Conservation (phyloP, 2,113 vertebrate species). For the Pelecanus crispus region DNA sequence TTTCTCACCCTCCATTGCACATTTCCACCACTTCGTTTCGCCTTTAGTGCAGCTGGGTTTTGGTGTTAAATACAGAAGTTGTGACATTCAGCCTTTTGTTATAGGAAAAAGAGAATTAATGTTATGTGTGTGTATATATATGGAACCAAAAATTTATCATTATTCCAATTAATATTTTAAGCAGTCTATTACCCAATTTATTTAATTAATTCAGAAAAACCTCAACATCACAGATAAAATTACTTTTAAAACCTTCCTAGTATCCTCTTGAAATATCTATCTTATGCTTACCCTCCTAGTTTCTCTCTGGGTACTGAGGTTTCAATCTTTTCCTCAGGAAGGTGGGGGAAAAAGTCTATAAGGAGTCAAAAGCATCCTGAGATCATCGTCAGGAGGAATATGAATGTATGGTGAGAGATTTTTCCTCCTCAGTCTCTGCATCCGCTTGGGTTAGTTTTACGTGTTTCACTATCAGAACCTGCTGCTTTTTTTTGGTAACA, state of each 20-base stretch:
- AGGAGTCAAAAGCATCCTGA: background rate
- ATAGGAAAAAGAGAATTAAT: background rate
- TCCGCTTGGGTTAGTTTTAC: background rate
- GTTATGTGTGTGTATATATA: background rate
- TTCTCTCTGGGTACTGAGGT: background rate
- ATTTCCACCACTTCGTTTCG: background rate
- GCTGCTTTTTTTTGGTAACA: background rate
- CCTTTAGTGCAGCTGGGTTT: background rate
- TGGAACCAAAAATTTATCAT: background rate
- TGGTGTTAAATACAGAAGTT: background rate
- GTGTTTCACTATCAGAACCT: background rate
- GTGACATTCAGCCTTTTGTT: background rate
- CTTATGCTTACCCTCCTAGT: background rate
- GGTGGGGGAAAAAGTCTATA: background rate
- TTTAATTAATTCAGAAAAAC: background rate
- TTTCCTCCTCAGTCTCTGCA: background rate
- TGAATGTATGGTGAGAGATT: background rate
- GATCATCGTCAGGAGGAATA: background rate
- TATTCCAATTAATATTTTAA: background rate
- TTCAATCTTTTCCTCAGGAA: background rate
- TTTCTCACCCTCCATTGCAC: background rate
- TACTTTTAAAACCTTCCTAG: background rate
- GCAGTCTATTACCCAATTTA: background rate
- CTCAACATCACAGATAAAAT: background rate
- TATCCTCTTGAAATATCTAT: background rate